A percentile compares a stretch with the other conserved stretches of the same genome.
These are phyloP conservation scores for Chirona hameri DNA, from an alignment of 2,888 invertebrate genomes.

Conservation along the genomic window DNA sequence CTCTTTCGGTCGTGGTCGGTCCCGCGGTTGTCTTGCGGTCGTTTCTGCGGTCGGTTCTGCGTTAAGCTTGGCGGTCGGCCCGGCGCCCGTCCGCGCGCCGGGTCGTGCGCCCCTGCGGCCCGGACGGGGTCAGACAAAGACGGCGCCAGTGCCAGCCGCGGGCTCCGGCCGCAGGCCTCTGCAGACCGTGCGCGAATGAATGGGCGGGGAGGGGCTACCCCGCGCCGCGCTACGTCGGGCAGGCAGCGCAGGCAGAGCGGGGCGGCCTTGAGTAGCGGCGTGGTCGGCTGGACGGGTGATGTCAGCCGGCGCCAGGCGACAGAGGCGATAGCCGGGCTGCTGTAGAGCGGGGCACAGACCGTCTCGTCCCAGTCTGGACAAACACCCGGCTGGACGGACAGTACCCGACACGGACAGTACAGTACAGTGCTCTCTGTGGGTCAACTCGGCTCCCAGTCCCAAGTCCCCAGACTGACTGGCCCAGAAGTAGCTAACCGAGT, in stretches of 20 bases:
- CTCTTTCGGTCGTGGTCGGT: too few species aligned
- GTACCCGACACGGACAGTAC: too few species aligned
- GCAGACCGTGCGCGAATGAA: not conserved
- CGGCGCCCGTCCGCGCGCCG: not conserved
- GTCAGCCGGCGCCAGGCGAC: not conserved
- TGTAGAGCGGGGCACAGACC: too few species aligned
- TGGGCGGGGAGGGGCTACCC: not conserved
- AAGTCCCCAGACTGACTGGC: too few species aligned
- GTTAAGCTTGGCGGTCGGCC: too few species aligned
- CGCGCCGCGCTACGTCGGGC: too few species aligned
- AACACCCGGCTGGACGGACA: not conserved
- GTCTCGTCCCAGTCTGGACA: not conserved
- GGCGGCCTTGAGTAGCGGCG: constrained; percentile 7
- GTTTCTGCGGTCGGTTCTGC: too few species aligned
- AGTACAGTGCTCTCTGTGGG: too few species aligned
- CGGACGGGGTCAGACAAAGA: not conserved
- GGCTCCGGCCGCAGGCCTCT: not conserved
- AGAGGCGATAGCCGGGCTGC: not conserved
- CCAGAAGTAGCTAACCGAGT: too few species aligned
- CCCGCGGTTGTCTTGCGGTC: too few species aligned
- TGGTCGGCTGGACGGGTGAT: not conserved
- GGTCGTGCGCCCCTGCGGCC: not conserved
- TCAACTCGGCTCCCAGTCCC: too few species aligned
- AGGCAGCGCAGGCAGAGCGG: too few species aligned
- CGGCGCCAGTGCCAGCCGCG: not conserved